Evolutionary conservation across 2,888 invertebrate genomes (phyloP).

Genomic region (Exephanes ischioxanthus): DNA sequence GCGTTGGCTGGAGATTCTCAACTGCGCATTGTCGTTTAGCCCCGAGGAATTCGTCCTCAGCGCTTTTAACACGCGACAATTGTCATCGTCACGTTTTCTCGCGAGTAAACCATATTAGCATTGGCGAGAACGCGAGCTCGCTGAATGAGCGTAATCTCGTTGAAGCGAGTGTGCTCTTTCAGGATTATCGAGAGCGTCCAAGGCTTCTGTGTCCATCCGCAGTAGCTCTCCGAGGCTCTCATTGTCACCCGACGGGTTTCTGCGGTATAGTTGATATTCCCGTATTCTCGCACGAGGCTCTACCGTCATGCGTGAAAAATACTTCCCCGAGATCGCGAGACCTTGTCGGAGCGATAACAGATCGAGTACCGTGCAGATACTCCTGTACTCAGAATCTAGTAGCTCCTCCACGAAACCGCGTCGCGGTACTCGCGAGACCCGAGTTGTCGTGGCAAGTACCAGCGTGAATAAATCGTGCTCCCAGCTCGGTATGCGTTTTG

Average conservation of each 20-base stretch:
- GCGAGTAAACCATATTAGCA: slow-evolving; percentile 71
- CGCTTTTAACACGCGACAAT: slow-evolving; percentile 40
- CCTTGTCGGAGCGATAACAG: slow-evolving; percentile 20
- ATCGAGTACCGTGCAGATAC: not conserved
- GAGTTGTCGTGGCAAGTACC: slow-evolving; percentile 6
- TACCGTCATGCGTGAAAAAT: not conserved
- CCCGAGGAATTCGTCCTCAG: slow-evolving; percentile 6
- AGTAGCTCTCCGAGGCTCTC: slow-evolving; percentile 2
- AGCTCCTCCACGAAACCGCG: not conserved
- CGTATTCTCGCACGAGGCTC: not conserved
- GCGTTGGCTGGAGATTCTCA: slow-evolving; percentile 32
- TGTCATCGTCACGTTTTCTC: slow-evolving; percentile 65
- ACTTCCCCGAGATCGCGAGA: not conserved
- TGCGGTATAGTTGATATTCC: slow-evolving; percentile 4
- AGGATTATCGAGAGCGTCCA: slow-evolving; percentile 64
- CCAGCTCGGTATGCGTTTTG: not conserved
- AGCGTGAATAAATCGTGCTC: slow-evolving; percentile 29
- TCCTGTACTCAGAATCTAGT: not conserved
- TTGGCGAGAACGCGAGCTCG: slow-evolving; percentile 42
- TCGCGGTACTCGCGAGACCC: not conserved
- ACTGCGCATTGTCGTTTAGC: not conserved
- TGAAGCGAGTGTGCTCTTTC: slow-evolving; percentile 34
- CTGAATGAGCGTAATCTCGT: slow-evolving; percentile 18
- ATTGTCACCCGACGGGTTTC: slow-evolving; percentile 9
- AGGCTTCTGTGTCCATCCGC: slow-evolving; percentile 15